Conservation (phyloP, 1,140 invertebrate genomes). For the Orussus abietinus region DNA sequence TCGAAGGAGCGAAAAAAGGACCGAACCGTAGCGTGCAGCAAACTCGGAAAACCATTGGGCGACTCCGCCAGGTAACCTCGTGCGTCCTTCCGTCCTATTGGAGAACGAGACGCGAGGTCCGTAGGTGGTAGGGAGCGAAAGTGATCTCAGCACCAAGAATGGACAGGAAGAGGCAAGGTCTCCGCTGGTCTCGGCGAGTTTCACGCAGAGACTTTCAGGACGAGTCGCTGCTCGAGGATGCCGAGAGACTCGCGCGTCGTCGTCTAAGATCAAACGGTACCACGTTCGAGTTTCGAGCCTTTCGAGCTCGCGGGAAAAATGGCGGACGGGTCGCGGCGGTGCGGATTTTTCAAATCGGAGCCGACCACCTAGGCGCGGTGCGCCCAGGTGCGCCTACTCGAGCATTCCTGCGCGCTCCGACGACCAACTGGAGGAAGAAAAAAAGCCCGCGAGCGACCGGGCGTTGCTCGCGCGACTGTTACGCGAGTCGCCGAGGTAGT, state of each 20-base stretch:
- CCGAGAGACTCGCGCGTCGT: not conserved
- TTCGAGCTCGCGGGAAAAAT: conserved; percentile 7
- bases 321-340: conserved; percentile 1
- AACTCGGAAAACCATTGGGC: no score
- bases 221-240: not conserved
- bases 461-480: not conserved
- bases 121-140: conserved; percentile 45
- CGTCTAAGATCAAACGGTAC: not conserved
- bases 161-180: conserved; percentile 39
- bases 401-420: no score
- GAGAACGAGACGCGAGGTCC: conserved; percentile 15
- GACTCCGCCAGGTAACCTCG: conserved; percentile 9
- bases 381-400: no score
- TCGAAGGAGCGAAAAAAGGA: no score
- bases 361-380: no score
- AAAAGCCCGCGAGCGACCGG: not conserved
- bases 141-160: conserved; percentile 51
- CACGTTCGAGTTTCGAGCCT: not conserved
- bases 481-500: not conserved
- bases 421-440: no score
- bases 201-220: conserved; percentile 19
- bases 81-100: conserved; percentile 13
- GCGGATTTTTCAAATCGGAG: no score
- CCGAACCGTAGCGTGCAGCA: no score
- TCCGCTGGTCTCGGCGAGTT: conserved; percentile 22